Evolutionary conservation across 2,888 invertebrate genomes (phyloP).

Genomic region (Leptopilina drosophilae): DNA sequence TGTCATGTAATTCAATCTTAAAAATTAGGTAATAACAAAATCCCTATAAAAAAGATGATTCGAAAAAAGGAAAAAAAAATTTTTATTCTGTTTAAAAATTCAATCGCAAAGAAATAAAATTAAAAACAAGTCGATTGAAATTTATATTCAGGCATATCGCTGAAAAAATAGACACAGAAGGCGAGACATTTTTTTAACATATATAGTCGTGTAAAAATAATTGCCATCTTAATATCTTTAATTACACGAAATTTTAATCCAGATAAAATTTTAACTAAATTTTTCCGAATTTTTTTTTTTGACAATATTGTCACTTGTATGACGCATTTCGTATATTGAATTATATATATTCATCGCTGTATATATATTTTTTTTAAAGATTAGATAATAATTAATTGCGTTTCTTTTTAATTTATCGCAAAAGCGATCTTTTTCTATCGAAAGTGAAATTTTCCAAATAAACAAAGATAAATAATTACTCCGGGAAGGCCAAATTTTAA

Average conservation of each 20-base stretch:
- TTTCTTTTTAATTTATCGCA: background rate
- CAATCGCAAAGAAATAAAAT: no score
- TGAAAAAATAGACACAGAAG: no score
- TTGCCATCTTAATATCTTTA: no score
- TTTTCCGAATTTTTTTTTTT: background rate
- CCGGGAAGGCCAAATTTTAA: background rate
- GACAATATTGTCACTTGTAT: background rate
- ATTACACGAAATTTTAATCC: no score
- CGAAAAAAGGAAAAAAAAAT: no score
- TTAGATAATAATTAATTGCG: constrained; percentile 1
- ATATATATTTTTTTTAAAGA: background rate
- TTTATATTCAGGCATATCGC: no score
- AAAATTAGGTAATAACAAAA: background rate
- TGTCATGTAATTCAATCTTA: background rate
- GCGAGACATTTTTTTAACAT: no score
- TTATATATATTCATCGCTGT: background rate
- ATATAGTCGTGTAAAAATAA: no score
- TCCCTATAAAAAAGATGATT: no score
- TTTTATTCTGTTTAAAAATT: no score
- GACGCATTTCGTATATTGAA: background rate
- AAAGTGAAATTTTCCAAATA: background rate
- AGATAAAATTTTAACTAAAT: no score
- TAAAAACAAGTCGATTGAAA: no score
- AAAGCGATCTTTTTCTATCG: background rate
- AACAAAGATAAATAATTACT: constrained; percentile 5